Percentiles rank a stretch among this genome's conserved stretches.
phyloP scores from a whole-genome alignment of 1,140 invertebrate species.

The Scaptodrosophila lebanonensis region DNA sequence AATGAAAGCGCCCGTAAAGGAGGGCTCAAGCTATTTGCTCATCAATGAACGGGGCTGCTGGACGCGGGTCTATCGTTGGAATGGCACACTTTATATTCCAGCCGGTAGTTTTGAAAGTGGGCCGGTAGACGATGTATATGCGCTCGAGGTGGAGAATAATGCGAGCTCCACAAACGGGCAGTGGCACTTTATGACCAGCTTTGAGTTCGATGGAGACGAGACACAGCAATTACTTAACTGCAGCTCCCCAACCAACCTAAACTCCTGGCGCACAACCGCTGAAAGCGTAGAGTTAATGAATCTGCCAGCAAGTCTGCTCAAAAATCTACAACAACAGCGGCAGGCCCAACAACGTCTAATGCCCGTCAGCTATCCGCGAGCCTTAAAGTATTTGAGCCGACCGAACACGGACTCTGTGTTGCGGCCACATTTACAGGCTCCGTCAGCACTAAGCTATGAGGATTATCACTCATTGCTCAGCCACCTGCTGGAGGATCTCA shows the following conservation, averaged over 20 bases:
- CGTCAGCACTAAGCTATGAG: not conserved
- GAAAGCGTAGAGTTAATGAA: conserved; percentile 11
- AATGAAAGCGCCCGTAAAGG: conserved; percentile 1
- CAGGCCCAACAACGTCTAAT: not conserved
- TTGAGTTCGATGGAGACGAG: conserved; percentile 38
- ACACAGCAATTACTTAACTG: conserved; percentile 41
- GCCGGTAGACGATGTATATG: conserved; percentile 45
- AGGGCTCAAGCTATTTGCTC: conserved; percentile 33
- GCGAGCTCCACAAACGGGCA: conserved; percentile 11
- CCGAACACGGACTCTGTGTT: conserved; percentile 34
- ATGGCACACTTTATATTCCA: conserved; percentile 26
- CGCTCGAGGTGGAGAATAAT: conserved; percentile 25
- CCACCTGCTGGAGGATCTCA: conserved; percentile 49
- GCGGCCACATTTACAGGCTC: conserved; percentile 15
- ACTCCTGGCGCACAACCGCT: conserved; percentile 36
- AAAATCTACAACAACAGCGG: conserved; percentile 27
- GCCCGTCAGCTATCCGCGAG: conserved; percentile 38
- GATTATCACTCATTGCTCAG: conserved; percentile 10
- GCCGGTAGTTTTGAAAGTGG: conserved; percentile 44
- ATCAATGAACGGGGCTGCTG: conserved; percentile 54
- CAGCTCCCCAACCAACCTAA: conserved; percentile 11
- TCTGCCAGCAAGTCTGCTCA: conserved; percentile 13
- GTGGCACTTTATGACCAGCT: conserved; percentile 57
- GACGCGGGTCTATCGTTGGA: conserved; percentile 48
- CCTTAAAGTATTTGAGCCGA: conserved; percentile 38